Evolutionary conservation across 2,113 vertebrate genomes (phyloP), one percentile per base, ranked within the genome.

Genomic region (Ageneiosus marmoratus): DNA sequence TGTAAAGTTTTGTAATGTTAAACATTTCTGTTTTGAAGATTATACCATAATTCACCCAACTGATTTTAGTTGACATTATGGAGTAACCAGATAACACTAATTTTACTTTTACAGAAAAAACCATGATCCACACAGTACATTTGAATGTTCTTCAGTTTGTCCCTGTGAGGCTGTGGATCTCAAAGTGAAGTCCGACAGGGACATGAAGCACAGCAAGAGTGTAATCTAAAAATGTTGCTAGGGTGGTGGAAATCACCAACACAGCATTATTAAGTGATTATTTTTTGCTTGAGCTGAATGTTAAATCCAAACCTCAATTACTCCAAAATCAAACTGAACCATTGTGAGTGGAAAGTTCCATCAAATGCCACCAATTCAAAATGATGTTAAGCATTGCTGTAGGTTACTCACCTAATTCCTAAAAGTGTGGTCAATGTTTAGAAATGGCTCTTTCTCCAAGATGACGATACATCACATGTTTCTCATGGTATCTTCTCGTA

Each of bases 371-470:
- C 11, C 34, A 55, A 73, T n/a, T 13, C 20, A 22, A 58, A 73
- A 55, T 37, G 0, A 51, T 55, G 13, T 70, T 37, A 55, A n/a
- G 15, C 10, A 46, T 74, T 22, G 37, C 34, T 48, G 73, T 18
- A 82, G 32, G 8, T n/a, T 48, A 82, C 80, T 82, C 56, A 82
- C 80, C 80, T 74, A 62, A 58, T 73, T 58, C 27, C 46, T 58
- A 16, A 73, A 82, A 34, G 80, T 50, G 74, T 20, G 15, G n/a
- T 78, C 55, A 60, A 20, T 0, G 13, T 60, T 22, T 16, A 79
- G 41, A 79, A 63, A 32, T 63, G 56, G 48, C 41, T 32, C n/a
- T 65, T 65, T 18, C 46, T 65, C 29, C 20, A 55, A 34, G 20
- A 5, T 53, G 73, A 75, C 34, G 29, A 55, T 53, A 13, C 34